These are phyloP conservation scores for Nebria salina DNA, from an alignment of 2,888 invertebrate genomes.

Conservation along the genomic window DNA sequence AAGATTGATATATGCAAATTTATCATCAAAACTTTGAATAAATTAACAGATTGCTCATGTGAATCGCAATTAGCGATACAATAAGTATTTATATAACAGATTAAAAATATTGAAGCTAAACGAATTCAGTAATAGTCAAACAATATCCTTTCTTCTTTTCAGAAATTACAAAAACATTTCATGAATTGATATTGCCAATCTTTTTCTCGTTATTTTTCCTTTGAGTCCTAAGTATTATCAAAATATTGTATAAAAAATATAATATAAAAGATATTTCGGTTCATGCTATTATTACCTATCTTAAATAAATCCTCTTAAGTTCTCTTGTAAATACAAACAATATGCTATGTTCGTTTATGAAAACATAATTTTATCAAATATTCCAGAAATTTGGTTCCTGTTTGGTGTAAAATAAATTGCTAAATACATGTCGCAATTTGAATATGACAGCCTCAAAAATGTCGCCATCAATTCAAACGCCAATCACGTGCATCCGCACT, in stretches of 20 bases:
- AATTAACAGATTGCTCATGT: no score
- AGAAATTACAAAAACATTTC: not conserved
- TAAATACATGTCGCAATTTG: not conserved
- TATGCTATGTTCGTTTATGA: not conserved
- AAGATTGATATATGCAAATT: no score
- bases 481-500: slow-evolving; percentile 32
- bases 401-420: not conserved
- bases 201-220: not conserved
- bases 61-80: no score
- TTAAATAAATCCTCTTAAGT: no score
- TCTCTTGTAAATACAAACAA: not conserved
- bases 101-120: not conserved
- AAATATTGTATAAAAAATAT: not conserved
- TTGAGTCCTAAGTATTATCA: not conserved
- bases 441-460: not conserved
- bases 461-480: not conserved
- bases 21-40: no score
- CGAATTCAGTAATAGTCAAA: not conserved
- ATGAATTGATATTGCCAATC: not conserved
- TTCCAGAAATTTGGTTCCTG: not conserved
- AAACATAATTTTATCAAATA: not conserved
- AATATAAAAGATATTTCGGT: not conserved
- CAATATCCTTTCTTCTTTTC: not conserved
- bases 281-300: no score
- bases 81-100: no score